Conservation (phyloP, 2,113 vertebrate genomes). For the Puffinus mauretanicus region DNA sequence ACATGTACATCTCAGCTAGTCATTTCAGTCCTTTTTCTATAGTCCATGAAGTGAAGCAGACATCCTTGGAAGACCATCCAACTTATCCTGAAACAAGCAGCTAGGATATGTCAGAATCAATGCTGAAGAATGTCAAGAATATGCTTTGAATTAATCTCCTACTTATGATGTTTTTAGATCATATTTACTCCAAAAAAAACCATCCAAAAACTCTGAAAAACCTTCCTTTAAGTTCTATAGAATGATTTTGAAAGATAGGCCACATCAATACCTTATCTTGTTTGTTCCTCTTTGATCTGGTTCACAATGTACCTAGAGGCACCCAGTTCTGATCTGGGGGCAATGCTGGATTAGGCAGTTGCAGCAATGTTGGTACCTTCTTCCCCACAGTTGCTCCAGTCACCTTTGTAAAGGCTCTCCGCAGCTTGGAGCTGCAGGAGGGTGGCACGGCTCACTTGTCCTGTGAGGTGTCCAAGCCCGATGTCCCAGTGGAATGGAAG, state of each 20-base stretch:
- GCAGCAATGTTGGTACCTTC: background rate
- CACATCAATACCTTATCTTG: fast-evolving
- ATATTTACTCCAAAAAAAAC: background rate
- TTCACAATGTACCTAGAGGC: fast-evolving
- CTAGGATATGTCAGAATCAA: background rate
- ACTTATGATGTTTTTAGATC: background rate
- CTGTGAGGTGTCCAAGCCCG: conserved; percentile 79
- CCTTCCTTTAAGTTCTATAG: background rate
- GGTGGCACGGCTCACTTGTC: conserved; percentile 74
- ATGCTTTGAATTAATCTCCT: background rate
- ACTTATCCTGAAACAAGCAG: background rate
- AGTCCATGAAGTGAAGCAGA: background rate
- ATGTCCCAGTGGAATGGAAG: conserved; percentile 75
- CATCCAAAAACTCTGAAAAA: background rate
- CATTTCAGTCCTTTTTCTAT: background rate
- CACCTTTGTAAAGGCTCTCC: conserved; percentile 41
- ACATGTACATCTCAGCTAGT: background rate
- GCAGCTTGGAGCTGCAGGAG: conserved; percentile 68
- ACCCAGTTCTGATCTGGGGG: background rate
- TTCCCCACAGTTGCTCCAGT: conserved; percentile 3
- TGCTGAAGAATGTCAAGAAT: background rate
- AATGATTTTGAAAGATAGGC: background rate
- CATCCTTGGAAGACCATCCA: background rate
- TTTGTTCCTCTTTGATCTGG: background rate
- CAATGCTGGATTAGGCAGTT: background rate